Evolutionary conservation across 1,140 invertebrate genomes (phyloP).

Genomic region (Eupristina koningsbergeri): DNA sequence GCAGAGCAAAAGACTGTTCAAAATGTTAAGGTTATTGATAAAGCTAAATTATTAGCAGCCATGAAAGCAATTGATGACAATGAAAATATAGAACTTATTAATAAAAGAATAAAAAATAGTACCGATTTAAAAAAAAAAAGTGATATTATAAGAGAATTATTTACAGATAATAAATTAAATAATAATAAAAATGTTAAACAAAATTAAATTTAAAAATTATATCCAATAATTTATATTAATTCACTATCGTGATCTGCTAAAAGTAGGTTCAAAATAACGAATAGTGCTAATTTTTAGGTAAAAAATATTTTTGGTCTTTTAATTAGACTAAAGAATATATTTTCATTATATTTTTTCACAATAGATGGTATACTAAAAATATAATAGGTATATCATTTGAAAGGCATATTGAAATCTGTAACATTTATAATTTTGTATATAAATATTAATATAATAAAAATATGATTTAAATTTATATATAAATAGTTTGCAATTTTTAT

Average conservation of each 20-base stretch:
- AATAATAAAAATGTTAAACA: conserved; percentile 34
- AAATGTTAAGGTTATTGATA: conserved; percentile 67
- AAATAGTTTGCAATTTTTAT: neutral
- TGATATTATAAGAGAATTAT: conserved; percentile 68
- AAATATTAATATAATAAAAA: conserved; percentile 22
- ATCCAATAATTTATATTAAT: neutral
- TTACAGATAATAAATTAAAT: conserved; percentile 55
- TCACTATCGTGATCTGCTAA: conserved; percentile 37
- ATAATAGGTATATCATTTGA: neutral
- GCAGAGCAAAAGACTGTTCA: conserved; percentile 16
- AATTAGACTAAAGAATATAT: conserved; percentile 40
- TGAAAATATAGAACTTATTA: conserved; percentile 71
- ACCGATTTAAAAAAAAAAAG: conserved; percentile 60
- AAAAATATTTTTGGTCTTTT: conserved; percentile 44
- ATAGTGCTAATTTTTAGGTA: conserved; percentile 19
- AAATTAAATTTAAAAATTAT: neutral
- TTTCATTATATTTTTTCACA: conserved; percentile 48
- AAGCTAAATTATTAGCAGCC: conserved; percentile 77
- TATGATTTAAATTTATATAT: neutral
- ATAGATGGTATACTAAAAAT: conserved; percentile 15
- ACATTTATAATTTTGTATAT: conserved; percentile 48
- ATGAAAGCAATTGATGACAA: conserved; percentile 79
- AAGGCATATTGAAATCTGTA: neutral
- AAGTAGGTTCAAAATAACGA: conserved; percentile 30
- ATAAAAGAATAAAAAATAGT: conserved; percentile 55